Base-by-base conservation (phyloP, 2,888 invertebrate species). In the Lingula anatina region DNA sequence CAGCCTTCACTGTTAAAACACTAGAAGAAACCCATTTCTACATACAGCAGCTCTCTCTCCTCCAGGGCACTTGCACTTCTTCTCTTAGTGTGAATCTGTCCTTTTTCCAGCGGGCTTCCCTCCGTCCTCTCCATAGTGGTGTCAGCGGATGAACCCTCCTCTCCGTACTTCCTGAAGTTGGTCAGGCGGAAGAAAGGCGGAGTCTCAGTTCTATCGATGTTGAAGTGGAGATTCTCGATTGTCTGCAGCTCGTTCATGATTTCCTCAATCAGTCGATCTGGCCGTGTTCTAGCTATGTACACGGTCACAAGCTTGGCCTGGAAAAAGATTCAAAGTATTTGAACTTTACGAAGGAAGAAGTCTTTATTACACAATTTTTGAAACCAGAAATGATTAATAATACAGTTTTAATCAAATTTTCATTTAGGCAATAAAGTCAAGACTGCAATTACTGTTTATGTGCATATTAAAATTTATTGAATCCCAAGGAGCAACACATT, bases 171-270 rank as follows among this genome's bases (percentile, higher is more conserved):
- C 27, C 68, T 65, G 39, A 70, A 60, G 23, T 64, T 68, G 2
- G 92, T 94, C 65, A 96, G 83, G 36, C 97, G 84, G 79, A 94
- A 99, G 80, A 94, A 99, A 3, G 97, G 99, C 25, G 97, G 95
- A 0, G 96, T 95, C 81, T 97, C 96, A 0, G 94, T 96, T 54
- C 97, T 83, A 77, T 97, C 96, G 62, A 99, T 92, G 60, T 91
- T 83, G 76, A 94, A 94, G 79, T 93, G 94, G 47, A 96, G 82
- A 0, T 95, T 93, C 80, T 96, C 96, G 23, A 96, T 94, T 0
- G 94, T 95, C 70, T 75, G 62, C 58, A 99, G 81, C 78, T 99
- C 97, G 23, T 88, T 87, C 90, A 97, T 93, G 83, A 99, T 86
- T 79, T 99, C 95, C 72, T 97, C 95, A 25, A 99, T 83, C 15